These are phyloP conservation scores for Myotis findleyi DNA, from an alignment of 2,797 vertebrate genomes.

Conservation along the genomic window DNA sequence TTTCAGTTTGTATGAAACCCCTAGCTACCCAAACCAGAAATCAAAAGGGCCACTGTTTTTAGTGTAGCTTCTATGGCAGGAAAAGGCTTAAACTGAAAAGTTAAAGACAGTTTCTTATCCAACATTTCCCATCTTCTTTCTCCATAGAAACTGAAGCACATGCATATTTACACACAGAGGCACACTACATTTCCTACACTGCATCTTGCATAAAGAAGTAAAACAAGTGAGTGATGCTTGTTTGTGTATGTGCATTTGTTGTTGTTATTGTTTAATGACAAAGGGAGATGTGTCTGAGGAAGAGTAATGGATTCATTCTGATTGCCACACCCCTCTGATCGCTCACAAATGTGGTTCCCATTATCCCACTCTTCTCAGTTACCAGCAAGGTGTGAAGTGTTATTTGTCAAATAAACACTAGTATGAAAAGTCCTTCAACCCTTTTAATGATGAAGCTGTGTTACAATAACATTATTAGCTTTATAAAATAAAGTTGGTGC, in stretches of 20 bases:
- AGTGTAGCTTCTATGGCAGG: neutral
- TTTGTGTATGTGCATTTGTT: neutral
- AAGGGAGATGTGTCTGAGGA: neutral
- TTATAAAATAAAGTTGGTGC: neutral
- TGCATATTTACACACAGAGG: accelerated
- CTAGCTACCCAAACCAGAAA: neutral
- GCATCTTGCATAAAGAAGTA: neutral
- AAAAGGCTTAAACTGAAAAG: neutral
- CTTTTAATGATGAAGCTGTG: neutral
- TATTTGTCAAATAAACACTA: neutral
- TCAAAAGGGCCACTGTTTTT: neutral
- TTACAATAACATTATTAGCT: neutral
- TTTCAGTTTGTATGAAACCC: slow-evolving; percentile 23
- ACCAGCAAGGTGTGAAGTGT: neutral
- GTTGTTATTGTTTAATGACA: neutral
- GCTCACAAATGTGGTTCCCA: neutral
- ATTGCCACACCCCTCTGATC: neutral
- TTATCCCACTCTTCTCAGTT: neutral
- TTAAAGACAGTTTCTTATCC: neutral
- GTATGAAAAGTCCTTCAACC: neutral
- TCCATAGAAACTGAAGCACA: neutral
- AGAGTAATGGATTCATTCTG: neutral
- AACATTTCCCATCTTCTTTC: neutral
- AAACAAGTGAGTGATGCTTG: neutral
- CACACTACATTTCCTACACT: neutral